Conservation (phyloP, 2,797 vertebrate genomes). For the Characodon lateralis region DNA sequence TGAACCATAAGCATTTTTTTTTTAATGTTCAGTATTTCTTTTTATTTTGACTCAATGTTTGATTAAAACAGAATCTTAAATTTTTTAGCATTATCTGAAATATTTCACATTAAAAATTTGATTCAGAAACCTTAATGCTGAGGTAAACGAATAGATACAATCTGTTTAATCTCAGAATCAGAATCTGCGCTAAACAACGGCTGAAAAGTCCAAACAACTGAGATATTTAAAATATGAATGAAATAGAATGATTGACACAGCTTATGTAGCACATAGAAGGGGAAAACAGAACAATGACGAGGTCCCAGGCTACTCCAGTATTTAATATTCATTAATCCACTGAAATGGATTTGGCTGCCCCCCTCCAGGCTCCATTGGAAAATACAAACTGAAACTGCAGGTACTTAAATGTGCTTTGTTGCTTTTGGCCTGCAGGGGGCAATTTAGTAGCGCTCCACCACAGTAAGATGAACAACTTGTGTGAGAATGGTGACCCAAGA, state of each 20-base stretch:
- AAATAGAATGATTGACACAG: conserved; percentile 46
- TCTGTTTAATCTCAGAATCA: background rate
- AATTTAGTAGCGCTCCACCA: conserved; percentile 71
- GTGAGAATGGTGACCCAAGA: background rate
- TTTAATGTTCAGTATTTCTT: background rate
- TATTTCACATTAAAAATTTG: background rate
- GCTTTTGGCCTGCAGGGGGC: conserved; percentile 75
- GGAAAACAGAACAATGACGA: conserved; percentile 3
- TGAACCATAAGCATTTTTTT: background rate
- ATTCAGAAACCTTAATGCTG: background rate
- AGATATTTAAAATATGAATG: conserved; percentile 24
- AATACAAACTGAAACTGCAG: conserved; percentile 37
- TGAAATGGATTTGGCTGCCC: conserved; percentile 37
- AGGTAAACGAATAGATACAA: background rate
- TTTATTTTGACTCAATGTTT: background rate
- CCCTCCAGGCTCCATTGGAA: conserved; percentile 31
- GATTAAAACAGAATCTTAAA: background rate
- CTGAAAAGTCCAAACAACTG: conserved; percentile 22
- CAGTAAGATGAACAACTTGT: background rate
- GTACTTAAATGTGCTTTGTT: conserved; percentile 41
- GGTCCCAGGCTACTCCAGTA: conserved; percentile 32
- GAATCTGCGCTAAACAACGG: conserved; percentile 27
- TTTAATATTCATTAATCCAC: conserved; percentile 62
- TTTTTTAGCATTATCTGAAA: background rate
- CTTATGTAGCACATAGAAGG: conserved; percentile 56